Evolutionary conservation across 2,888 invertebrate species (phyloP), one percentile per base, ranked within the genome.

Genomic region (Synanthedon myopaeformis): DNA sequence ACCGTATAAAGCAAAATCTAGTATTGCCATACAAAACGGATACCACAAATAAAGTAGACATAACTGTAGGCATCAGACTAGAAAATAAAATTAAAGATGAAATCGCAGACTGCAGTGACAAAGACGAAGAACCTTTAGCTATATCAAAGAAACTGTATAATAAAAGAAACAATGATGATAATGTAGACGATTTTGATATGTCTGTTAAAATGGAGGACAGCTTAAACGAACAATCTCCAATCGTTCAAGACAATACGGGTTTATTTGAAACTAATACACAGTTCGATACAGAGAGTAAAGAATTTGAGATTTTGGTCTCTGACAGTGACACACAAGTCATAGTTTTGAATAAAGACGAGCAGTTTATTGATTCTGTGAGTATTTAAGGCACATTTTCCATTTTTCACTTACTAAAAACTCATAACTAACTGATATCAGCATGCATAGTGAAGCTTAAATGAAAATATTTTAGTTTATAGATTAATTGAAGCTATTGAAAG

Each of bases 301-400:
- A 45, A 45, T 11, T 6, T 45, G 42, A 4, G 5, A 45, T 45
- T n/a, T n/a, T 45, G 3, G 42, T 13, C 12, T 14, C 19, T 14
- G 3, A 17, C 3, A 49, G 19, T 17, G 49, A 49, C 2, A 23
- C 6, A 19, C 3, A 49, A 17, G 23, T 49, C 12, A 49, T 19
- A 49, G 5, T 67, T 3, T 56, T 82, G 28, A 74, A 63, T 0
- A 72, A 73, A 23, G 70, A 79, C 2, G 64, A 86, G 42, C 85
- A 84, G 42, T 51, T 77, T 0, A 61, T 69, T 0, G 85, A 79
- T 53, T 65, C 68, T 54, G 85, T 84, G 41, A 72, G 77, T 65
- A 41, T 41, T 5, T 45, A 53, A 23, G 23, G 23, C 23, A 5
- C 23, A 35, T 28, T 28, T 6, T 56, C 2, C 19, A 19, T 19